These are phyloP conservation scores for Clarias batrachus DNA, from an alignment of 2,113 vertebrate genomes.

Conservation along the genomic window DNA sequence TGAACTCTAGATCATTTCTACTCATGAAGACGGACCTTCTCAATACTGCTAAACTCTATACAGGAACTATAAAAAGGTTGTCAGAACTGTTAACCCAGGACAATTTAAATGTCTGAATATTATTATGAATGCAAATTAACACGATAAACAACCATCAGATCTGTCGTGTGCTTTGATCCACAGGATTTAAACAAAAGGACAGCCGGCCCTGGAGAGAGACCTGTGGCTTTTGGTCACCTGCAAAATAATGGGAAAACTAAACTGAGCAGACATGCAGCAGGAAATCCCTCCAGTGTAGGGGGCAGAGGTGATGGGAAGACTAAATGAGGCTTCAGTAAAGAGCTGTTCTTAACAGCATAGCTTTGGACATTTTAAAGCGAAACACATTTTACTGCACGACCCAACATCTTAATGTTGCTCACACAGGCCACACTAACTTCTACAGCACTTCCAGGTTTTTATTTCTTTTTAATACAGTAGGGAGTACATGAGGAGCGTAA, in stretches of 20 bases:
- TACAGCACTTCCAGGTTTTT: not conserved
- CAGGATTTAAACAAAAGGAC: not conserved
- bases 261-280: slow-evolving; percentile 38
- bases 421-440: not conserved
- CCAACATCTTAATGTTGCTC: not conserved
- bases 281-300: slow-evolving; percentile 38
- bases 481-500: not conserved
- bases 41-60: not conserved
- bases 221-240: not conserved
- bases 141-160: not conserved
- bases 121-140: not conserved
- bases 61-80: not conserved
- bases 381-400: not conserved
- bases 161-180: not conserved
- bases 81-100: not conserved
- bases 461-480: not conserved
- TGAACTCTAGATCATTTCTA: not conserved
- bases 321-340: not conserved
- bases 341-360: not conserved
- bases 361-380: not conserved
- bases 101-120: not conserved
- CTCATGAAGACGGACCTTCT: too few relatives aligned
- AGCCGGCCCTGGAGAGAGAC: not conserved
- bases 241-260: slow-evolving; percentile 39
- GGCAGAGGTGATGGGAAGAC: slow-evolving; percentile 26